Percentiles rank a stretch among this genome's conserved stretches.
These are phyloP conservation scores for Archilochus colubris DNA, from an alignment of 2,113 vertebrate species.

Conservation along the genomic window DNA sequence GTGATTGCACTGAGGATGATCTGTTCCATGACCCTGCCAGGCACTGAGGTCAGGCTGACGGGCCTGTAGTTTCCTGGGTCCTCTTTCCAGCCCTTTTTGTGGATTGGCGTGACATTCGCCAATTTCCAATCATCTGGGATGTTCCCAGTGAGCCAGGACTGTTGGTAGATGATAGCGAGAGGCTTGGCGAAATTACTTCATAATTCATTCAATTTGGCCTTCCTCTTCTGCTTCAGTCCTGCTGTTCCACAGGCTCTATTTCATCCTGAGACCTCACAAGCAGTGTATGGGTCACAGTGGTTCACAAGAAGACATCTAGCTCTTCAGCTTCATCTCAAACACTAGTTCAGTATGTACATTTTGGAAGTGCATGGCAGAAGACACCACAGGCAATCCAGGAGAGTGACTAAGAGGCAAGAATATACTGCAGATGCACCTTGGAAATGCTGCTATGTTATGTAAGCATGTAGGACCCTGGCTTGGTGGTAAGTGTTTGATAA, in stretches of 20 bases:
- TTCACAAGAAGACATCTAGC: not conserved
- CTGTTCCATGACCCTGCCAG: too few species aligned
- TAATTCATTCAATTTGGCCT: not conserved
- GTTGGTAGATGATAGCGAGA: too few species aligned
- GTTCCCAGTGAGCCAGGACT: too few species aligned
- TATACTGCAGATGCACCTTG: not conserved
- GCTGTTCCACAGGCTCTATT: not conserved
- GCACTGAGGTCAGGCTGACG: too few species aligned
- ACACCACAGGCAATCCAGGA: not conserved
- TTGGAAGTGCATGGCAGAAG: not conserved
- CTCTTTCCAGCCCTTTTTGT: too few species aligned
- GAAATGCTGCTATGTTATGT: not conserved
- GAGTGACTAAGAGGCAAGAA: not conserved
- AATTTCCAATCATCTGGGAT: too few species aligned
- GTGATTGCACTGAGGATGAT: too few species aligned
- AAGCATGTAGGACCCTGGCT: not conserved
- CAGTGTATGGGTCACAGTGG: not conserved
- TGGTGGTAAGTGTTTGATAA: accelerated
- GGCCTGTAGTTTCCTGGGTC: too few species aligned
- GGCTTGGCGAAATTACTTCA: too few species aligned
- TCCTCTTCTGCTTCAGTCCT: not conserved
- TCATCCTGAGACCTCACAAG: not conserved
- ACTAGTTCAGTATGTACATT: not conserved
- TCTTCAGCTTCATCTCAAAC: not conserved
- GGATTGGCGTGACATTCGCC: too few species aligned